Base-by-base conservation (phyloP, 2,113 vertebrate genomes). In the Ictalurus furcatus region DNA sequence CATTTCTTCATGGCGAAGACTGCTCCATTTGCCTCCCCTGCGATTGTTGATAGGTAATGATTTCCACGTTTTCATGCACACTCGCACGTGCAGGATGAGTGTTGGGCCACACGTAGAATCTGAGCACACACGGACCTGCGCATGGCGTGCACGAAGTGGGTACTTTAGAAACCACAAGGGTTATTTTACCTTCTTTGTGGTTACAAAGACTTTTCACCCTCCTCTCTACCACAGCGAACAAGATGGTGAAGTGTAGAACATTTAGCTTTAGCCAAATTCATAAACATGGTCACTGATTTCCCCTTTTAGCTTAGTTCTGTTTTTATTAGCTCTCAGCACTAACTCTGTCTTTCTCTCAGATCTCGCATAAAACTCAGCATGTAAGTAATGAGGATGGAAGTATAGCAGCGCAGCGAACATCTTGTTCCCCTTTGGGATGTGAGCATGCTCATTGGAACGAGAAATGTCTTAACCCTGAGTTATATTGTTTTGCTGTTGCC, bases 381-480 rank as follows among this genome's bases (percentile, higher is more conserved):
- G 85, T 87, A 84, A 76, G 85, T 89, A 86, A 89, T 84, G 85
- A 87, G 80, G 69, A 69, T 89, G 79, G 88, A 89, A 89, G 88
- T 58, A 85, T 80, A 67, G 73, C 59, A 9, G 84, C 52, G 58
- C 54, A 88, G 81, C 69, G 85, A 88, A 85, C 69, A 61, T 85
- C 88, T 80, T 73, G 44, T 58, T 85, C 88, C 63, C 84, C 63
- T 56, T 30, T 87, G 88, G 85, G 83, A 81, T 30, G 74, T 61
- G 65, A 88, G 58, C 76, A 83, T 90, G 88, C 85, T 86, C 52
- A 37, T 59, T 91, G 86, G 74, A 90, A 88, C 84, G 73, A 84
- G 84, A 90, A 90, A 91, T 87, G 84, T 86, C 87, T 84, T 88
- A 59, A 85, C 84, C 78, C 86, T 83, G 83, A 88, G 79, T 88